phyloP scores from a whole-genome alignment of 2,888 invertebrate species.

The Drosophila tripunctata region DNA sequence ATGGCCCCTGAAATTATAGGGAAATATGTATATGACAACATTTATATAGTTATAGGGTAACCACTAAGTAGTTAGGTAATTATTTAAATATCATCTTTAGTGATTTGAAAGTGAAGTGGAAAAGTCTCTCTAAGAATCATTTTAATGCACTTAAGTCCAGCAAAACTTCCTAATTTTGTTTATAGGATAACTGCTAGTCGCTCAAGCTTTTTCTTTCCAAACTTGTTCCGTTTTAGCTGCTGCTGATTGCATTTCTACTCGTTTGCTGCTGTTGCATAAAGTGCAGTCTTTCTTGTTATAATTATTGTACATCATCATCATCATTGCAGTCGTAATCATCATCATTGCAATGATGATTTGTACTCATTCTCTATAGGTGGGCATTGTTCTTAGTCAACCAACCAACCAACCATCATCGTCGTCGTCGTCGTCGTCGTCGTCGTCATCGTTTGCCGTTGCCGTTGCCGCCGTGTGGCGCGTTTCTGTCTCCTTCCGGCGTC shows the following conservation, averaged over 20 bases:
- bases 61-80: too few species aligned
- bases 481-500: constrained; percentile 64
- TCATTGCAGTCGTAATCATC: constrained; percentile 17
- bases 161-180: too few species aligned
- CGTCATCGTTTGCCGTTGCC: constrained; percentile 13
- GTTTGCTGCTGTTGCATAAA: constrained; percentile 43
- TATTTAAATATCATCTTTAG: too few species aligned
- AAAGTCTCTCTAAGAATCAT: too few species aligned
- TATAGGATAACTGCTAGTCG: constrained; percentile 16
- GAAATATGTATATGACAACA: too few species aligned
- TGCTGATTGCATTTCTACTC: constrained; percentile 58
- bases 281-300: constrained; percentile 58
- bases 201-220: background rate
- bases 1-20: too few species aligned
- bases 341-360: constrained; percentile 23
- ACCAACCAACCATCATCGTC: background rate
- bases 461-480: constrained; percentile 43
- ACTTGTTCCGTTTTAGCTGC: constrained; percentile 27
- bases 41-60: background rate
- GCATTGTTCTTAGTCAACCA: constrained; percentile 69
- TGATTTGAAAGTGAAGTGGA: too few species aligned
- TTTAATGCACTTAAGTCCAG: too few species aligned
- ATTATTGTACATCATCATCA: constrained; percentile 50
- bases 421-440: background rate
- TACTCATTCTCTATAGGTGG: constrained; percentile 41